These are phyloP conservation scores for Hesperia comma DNA, from an alignment of 2,888 invertebrate species.

Conservation along the genomic window DNA sequence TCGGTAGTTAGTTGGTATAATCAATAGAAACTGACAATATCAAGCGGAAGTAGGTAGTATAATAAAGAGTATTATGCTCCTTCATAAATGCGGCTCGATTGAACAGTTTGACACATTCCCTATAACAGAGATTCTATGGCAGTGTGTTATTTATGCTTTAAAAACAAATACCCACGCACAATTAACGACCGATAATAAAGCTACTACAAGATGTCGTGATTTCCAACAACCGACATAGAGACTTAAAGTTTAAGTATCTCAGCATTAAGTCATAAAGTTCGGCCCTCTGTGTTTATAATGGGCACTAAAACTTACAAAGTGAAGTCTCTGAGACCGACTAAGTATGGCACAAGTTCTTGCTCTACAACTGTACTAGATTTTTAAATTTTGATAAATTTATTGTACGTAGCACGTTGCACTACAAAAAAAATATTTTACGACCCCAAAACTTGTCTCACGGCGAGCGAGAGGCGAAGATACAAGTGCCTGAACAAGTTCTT, in stretches of 20 bases:
- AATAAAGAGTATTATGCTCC: too few relatives aligned
- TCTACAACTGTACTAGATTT: slow-evolving; percentile 29
- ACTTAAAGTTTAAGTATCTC: slow-evolving; percentile 40
- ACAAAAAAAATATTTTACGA: slow-evolving; percentile 64
- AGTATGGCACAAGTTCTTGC: slow-evolving; percentile 7
- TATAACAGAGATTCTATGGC: too few relatives aligned
- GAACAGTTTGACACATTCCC: too few relatives aligned
- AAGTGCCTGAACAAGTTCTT: too few relatives aligned
- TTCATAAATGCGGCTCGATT: too few relatives aligned
- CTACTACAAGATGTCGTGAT: neutral
- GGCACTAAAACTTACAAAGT: slow-evolving; percentile 78
- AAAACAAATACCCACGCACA: too few relatives aligned
- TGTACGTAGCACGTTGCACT: slow-evolving; percentile 47
- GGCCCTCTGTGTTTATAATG: slow-evolving; percentile 67
- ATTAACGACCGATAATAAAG: neutral
- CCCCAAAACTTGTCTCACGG: neutral
- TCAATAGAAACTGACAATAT: too few relatives aligned
- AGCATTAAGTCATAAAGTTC: slow-evolving; percentile 69
- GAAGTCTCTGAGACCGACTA: slow-evolving; percentile 58
- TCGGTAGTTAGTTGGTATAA: too few relatives aligned
- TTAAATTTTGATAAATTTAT: slow-evolving; percentile 26
- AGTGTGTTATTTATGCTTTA: too few relatives aligned
- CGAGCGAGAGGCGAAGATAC: neutral
- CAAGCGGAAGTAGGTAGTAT: too few relatives aligned
- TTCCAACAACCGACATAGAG: neutral